These are phyloP conservation scores for Tipula vernalis DNA, from an alignment of 2,888 invertebrate genomes.

Conservation along the genomic window DNA sequence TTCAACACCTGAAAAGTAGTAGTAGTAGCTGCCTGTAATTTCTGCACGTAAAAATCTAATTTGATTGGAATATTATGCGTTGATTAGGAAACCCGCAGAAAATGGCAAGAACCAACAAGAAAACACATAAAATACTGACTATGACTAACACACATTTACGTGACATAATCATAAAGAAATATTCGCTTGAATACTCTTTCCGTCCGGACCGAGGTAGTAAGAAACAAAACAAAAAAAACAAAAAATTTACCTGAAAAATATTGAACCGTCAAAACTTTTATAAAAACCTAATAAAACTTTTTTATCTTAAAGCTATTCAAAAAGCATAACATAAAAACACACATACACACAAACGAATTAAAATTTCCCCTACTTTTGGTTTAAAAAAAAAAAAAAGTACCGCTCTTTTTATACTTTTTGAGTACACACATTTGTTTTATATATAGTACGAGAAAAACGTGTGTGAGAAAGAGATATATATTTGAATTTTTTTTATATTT, in stretches of 20 bases:
- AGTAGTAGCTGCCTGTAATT: too few species aligned
- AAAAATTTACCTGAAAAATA: neutral
- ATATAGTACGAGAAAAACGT: neutral
- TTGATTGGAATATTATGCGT: too few species aligned
- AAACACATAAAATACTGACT: neutral
- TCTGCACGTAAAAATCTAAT: too few species aligned
- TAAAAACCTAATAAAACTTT: neutral
- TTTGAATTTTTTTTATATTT: neutral
- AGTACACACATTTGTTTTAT: neutral
- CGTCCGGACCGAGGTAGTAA: neutral
- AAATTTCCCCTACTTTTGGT: neutral
- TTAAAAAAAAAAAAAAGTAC: neutral
- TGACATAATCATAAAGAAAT: neutral
- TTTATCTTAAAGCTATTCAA: neutral
- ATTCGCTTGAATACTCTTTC: neutral
- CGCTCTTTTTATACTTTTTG: neutral
- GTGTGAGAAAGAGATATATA: neutral
- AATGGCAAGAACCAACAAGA: too few species aligned
- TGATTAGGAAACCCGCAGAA: neutral
- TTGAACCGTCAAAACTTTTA: neutral
- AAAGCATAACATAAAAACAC: neutral
- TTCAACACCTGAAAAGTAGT: too few species aligned
- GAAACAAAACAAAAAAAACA: neutral
- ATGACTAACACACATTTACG: neutral
- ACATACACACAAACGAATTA: neutral